Conservation (phyloP, 2,797 vertebrate species). For the Squalus acanthias region DNA sequence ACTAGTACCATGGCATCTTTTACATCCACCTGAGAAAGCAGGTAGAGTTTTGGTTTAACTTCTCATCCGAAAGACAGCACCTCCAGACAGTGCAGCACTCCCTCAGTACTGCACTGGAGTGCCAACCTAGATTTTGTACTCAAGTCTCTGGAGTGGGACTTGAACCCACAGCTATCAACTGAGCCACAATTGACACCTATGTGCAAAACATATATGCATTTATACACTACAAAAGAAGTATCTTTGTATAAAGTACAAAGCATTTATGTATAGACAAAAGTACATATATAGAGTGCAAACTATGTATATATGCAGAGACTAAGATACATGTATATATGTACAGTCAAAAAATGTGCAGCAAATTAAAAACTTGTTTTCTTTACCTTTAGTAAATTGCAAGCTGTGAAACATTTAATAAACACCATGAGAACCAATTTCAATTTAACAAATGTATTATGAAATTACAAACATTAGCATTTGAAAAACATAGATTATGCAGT, state of each 20-base stretch:
- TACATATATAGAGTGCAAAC: neutral
- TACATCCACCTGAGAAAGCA: neutral
- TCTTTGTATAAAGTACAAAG: neutral
- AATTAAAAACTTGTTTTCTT: neutral
- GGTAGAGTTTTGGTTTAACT: neutral
- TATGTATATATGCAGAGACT: neutral
- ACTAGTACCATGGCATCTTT: neutral
- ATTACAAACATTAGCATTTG: conserved; percentile 12
- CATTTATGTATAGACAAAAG: neutral
- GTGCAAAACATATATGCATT: neutral
- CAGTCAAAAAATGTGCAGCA: neutral
- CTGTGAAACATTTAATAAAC: neutral
- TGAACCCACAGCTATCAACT: neutral
- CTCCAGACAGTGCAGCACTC: too few relatives aligned
- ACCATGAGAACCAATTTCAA: neutral
- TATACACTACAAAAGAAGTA: neutral
- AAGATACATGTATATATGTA: neutral
- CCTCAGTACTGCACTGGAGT: neutral
- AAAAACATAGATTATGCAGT: conserved; percentile 6
- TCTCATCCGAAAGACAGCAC: neutral
- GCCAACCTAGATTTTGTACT: neutral
- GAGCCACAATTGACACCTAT: neutral
- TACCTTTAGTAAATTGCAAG: neutral
- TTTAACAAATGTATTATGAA: neutral
- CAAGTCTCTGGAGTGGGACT: neutral